phyloP scores from a whole-genome alignment of 2,888 invertebrate genomes.

The Mechanitis mazaeus region DNA sequence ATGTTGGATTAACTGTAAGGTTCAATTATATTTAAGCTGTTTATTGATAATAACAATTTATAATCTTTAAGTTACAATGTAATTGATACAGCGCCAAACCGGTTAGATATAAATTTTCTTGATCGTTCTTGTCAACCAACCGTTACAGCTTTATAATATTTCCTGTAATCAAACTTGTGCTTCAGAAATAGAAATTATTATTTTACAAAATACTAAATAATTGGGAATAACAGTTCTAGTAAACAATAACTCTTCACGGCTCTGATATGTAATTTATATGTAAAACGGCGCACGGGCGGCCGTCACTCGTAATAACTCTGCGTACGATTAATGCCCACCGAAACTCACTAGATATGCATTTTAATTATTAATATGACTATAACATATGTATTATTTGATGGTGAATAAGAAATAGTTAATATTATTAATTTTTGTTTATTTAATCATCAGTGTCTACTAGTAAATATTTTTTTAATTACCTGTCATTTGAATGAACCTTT shows the following conservation, averaged over 20 bases:
- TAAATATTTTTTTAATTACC: too few species aligned
- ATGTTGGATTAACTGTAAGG: slow-evolving; percentile 13
- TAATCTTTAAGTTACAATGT: background rate
- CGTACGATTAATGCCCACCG: slow-evolving; percentile 20
- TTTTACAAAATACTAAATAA: too few species aligned
- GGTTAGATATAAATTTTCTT: background rate
- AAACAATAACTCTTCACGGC: slow-evolving; percentile 5
- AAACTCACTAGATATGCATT: slow-evolving; percentile 15
- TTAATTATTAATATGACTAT: slow-evolving; percentile 2
- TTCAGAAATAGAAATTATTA: too few species aligned
- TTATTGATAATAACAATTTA: slow-evolving; percentile 16
- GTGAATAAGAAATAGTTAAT: too few species aligned
- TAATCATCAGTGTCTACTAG: too few species aligned
- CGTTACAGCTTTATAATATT: too few species aligned
- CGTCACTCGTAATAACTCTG: slow-evolving; percentile 50
- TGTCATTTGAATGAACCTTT: too few species aligned
- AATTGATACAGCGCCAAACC: background rate
- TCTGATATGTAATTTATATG: slow-evolving; percentile 69
- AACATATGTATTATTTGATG: too few species aligned
- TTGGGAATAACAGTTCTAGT: too few species aligned
- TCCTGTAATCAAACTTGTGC: too few species aligned
- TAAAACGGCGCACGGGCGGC: slow-evolving; percentile 60
- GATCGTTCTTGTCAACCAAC: background rate
- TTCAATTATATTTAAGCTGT: slow-evolving; percentile 19
- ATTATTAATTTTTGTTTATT: too few species aligned